Evolutionary conservation across 2,888 invertebrate genomes (phyloP).

Genomic region (Hirtodrosophila duncani): DNA sequence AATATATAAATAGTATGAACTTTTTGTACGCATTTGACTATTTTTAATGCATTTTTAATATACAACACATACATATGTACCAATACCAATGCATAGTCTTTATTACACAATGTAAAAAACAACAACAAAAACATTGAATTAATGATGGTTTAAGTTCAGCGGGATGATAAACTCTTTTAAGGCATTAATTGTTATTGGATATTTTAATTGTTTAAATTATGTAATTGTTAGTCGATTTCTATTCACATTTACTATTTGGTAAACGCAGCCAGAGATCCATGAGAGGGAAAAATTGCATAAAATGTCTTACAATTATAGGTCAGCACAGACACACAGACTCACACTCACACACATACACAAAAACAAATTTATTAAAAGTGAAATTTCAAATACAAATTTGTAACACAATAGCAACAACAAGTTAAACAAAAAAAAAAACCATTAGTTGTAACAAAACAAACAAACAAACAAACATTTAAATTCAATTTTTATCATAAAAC

Average conservation of each 20-base stretch:
- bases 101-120: constrained; percentile 52
- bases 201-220: constrained; percentile 53
- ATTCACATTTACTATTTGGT: constrained; percentile 44
- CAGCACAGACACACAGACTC: constrained; percentile 16
- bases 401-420: too few species aligned
- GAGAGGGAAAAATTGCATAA: constrained; percentile 27
- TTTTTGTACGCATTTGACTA: constrained; percentile 70
- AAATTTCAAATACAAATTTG: too few species aligned
- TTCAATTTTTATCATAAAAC: constrained; percentile 56
- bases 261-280: constrained; percentile 8
- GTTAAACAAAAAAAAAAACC: too few species aligned
- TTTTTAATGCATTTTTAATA: constrained; percentile 70
- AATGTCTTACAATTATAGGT: constrained; percentile 13
- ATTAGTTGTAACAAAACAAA: constrained; percentile 10
- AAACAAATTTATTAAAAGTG: constrained; percentile 38
- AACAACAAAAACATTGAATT: constrained; percentile 52
- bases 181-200: constrained; percentile 59
- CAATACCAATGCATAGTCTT: constrained; percentile 41
- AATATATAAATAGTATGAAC: constrained; percentile 55
- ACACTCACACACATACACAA: constrained; percentile 29
- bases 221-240: constrained; percentile 50
- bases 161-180: constrained; percentile 45
- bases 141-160: constrained; percentile 35
- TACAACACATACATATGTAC: background rate
- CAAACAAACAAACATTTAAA: constrained; percentile 30